Conservation (phyloP, 2,797 vertebrate species). For the Hozukius guyotensis region DNA sequence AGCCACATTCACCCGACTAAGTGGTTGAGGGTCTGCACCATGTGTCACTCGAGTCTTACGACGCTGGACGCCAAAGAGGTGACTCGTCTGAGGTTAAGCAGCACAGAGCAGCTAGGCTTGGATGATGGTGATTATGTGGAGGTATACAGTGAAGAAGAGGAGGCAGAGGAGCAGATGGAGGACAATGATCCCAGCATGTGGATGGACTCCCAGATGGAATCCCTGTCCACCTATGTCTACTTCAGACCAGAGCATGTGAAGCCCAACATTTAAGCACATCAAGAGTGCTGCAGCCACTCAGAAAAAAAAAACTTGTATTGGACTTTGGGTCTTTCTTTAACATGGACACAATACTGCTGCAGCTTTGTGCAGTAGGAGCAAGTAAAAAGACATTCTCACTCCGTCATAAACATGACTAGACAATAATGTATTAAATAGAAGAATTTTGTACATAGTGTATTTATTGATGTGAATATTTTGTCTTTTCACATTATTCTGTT, state of each 20-base stretch:
- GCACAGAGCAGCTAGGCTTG: not conserved
- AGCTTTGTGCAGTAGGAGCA: not conserved
- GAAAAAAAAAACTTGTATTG: not conserved
- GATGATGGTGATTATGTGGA: constrained; percentile 26
- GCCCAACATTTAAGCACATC: not conserved
- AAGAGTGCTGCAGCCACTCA: not conserved
- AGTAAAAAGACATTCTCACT: not conserved
- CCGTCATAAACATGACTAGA: not conserved
- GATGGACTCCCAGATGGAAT: not conserved
- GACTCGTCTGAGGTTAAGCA: constrained; percentile 13
- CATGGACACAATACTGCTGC: not conserved
- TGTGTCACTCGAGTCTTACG: constrained; percentile 79
- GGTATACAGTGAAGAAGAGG: constrained; percentile 77
- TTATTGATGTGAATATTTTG: not conserved
- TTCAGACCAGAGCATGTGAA: constrained; percentile 44
- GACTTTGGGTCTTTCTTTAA: not conserved
- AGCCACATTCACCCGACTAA: constrained; percentile 82
- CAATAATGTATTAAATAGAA: not conserved
- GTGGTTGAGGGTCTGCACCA: constrained; percentile 84
- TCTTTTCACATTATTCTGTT: not conserved
- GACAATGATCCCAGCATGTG: constrained; percentile 35
- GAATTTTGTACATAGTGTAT: not conserved
- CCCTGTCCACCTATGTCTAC: constrained; percentile 32
- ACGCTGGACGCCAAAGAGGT: constrained; percentile 23
- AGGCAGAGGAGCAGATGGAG: constrained; percentile 62